phyloP scores from a whole-genome alignment of 2,888 invertebrate species.

The Drosophila pseudotakahashii region DNA sequence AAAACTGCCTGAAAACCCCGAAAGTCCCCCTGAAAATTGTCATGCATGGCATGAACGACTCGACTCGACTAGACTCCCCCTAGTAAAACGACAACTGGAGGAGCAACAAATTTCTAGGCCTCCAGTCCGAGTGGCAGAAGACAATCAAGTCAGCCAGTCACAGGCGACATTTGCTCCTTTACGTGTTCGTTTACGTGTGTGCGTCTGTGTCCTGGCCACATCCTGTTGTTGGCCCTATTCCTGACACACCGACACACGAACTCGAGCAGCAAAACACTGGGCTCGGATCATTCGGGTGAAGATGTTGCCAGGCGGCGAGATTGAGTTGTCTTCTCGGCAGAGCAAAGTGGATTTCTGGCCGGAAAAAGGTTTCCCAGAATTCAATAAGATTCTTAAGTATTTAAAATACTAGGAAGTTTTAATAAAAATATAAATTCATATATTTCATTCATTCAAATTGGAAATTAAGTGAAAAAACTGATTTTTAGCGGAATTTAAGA shows the following conservation, averaged over 20 bases:
- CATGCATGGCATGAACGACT: slow-evolving; percentile 68
- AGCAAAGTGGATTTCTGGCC: slow-evolving; percentile 10
- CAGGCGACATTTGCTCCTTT: slow-evolving; percentile 33
- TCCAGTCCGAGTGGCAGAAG: slow-evolving; percentile 49
- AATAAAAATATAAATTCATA: too few species aligned
- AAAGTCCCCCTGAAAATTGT: slow-evolving; percentile 60
- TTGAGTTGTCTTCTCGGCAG: slow-evolving; percentile 25
- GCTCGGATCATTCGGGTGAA: slow-evolving; percentile 21
- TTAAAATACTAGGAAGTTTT: neutral
- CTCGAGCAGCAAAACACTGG: slow-evolving; percentile 29
- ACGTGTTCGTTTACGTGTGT: slow-evolving; percentile 1
- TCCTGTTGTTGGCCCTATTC: slow-evolving; percentile 37
- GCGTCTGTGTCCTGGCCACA: slow-evolving; percentile 33
- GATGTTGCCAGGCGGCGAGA: slow-evolving; percentile 33
- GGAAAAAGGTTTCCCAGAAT: slow-evolving; percentile 26
- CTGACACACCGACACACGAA: slow-evolving; percentile 20
- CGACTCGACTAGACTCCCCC: slow-evolving; percentile 15
- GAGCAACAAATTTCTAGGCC: slow-evolving; percentile 65
- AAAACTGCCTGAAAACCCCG: slow-evolving; percentile 1
- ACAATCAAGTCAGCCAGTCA: slow-evolving; percentile 63
- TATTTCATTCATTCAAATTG: too few species aligned
- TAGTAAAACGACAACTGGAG: slow-evolving; percentile 15
- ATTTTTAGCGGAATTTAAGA: too few species aligned
- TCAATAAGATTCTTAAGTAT: neutral
- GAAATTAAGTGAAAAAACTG: too few species aligned